Evolutionary conservation across 2,113 vertebrate genomes (phyloP), one percentile per base, ranked within the genome.

Genomic region (Hypomesus transpacificus): DNA sequence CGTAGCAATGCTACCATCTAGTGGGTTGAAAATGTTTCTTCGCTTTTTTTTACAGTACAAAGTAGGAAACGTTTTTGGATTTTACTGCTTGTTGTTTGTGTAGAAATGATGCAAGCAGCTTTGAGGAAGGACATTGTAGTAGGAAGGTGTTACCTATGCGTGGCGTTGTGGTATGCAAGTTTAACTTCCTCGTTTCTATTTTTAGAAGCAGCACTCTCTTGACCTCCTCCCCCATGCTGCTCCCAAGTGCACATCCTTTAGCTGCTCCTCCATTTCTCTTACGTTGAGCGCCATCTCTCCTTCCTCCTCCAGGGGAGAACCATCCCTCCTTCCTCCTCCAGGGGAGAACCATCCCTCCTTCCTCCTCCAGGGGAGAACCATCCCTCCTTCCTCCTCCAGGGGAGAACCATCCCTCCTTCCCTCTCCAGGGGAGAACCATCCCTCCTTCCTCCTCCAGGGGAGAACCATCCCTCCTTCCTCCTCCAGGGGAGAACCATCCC

Each of bases 1-100:
- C 65, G 61, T 4, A 61, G 51, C 61, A 66, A 54, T 73, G 61
- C 54, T 68, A 53, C 78, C 78, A 76, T 69, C 78, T 80, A 58
- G 46, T 63, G 46, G 74, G 66, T 52, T 22, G 18, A 14, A 66
- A 3, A 22, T 22, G 20, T 66, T 31, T 7, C 14, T 28, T 18
- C 1, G 9, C 11, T 26, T 11, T 34, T 46, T 2, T 46, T 46
- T 13, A 46, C 7, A 9, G 7, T 7, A 34, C 31, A 34, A 34
- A 7, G 4, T 34, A 46, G 9, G 39, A 46, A 46, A 46, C 9
- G 9, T 11, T 9, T 11, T 5, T 13, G 9, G 39, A 46, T 46
- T 46, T 46, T 46, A 46, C 39, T 8, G 7, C 39, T 46, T 46
- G 34, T 39, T 39, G 34, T 39, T 39, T 4, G 39, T 13, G 2